phyloP scores from a whole-genome alignment of 2,113 vertebrate genomes.

The Lota lota region DNA sequence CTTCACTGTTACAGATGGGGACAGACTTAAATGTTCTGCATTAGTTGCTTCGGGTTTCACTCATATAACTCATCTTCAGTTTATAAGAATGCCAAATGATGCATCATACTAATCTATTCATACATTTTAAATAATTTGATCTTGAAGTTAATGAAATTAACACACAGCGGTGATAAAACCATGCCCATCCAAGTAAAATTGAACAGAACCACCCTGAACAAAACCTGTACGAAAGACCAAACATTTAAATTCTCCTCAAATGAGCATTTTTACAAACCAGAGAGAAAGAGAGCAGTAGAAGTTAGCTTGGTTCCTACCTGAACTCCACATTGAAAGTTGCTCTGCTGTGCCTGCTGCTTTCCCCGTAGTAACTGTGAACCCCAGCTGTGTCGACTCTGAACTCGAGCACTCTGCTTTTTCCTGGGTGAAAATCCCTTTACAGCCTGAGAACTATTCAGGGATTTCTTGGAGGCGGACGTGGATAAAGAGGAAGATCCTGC shows the following conservation, averaged over 20 bases:
- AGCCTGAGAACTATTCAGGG: slow-evolving; percentile 10
- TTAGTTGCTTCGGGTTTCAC: too few relatives aligned
- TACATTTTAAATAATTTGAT: too few relatives aligned
- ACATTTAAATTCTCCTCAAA: not conserved
- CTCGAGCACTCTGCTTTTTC: slow-evolving; percentile 27
- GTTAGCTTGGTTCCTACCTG: slow-evolving; percentile 61
- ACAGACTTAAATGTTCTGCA: too few relatives aligned
- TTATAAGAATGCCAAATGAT: too few relatives aligned
- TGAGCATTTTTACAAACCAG: too few relatives aligned
- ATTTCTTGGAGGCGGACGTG: slow-evolving; percentile 23
- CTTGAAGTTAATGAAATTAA: too few relatives aligned
- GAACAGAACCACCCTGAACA: too few relatives aligned
- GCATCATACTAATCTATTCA: too few relatives aligned
- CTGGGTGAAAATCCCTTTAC: slow-evolving; percentile 32
- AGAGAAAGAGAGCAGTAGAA: not conserved
- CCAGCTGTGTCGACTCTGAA: slow-evolving; percentile 13
- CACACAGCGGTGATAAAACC: too few relatives aligned
- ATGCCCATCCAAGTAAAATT: too few relatives aligned
- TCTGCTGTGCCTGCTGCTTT: slow-evolving; percentile 23
- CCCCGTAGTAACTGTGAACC: slow-evolving; percentile 32
- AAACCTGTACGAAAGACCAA: not conserved
- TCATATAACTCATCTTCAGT: too few relatives aligned
- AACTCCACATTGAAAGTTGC: slow-evolving; percentile 68
- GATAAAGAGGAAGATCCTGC: not conserved
- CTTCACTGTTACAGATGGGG: too few relatives aligned